Evolutionary conservation across 1,140 invertebrate species (phyloP).

Genomic region (Brachionus paranguensis): DNA sequence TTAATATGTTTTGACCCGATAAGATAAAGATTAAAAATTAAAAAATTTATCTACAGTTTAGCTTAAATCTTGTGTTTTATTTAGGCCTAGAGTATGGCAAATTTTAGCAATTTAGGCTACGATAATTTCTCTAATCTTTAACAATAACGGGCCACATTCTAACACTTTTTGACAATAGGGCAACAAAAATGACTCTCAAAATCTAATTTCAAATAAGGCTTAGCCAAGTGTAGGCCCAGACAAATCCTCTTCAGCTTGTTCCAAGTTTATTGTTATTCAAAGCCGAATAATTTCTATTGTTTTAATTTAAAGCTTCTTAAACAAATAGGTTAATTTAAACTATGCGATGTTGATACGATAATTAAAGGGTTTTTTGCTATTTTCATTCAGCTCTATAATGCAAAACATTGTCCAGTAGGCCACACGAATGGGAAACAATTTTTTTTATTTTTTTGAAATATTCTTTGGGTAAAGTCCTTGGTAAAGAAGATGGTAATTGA

Average conservation of each 20-base stretch:
- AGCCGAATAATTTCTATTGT: not conserved
- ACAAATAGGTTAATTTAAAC: conserved; percentile 1
- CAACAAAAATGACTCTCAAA: not conserved
- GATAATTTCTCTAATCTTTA: not conserved
- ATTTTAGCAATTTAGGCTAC: not conserved
- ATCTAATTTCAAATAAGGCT: not conserved
- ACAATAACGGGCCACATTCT: not conserved
- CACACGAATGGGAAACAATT: not conserved
- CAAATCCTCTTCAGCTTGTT: not conserved
- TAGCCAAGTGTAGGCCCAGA: not conserved
- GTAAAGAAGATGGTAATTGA: not conserved
- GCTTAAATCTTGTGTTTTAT: not conserved
- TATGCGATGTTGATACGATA: not conserved
- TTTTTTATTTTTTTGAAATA: not conserved
- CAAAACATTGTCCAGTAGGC: not conserved
- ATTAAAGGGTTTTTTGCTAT: not conserved
- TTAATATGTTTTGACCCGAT: not conserved
- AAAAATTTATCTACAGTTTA: not conserved
- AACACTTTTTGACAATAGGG: not conserved
- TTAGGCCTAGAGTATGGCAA: not conserved
- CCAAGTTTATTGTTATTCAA: not conserved
- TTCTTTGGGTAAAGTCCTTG: not conserved
- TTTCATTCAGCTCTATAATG: not conserved
- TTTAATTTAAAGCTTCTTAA: not conserved
- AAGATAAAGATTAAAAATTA: not conserved